phyloP scores from a whole-genome alignment of 2,888 invertebrate species.

The Pollenia amentaria region DNA sequence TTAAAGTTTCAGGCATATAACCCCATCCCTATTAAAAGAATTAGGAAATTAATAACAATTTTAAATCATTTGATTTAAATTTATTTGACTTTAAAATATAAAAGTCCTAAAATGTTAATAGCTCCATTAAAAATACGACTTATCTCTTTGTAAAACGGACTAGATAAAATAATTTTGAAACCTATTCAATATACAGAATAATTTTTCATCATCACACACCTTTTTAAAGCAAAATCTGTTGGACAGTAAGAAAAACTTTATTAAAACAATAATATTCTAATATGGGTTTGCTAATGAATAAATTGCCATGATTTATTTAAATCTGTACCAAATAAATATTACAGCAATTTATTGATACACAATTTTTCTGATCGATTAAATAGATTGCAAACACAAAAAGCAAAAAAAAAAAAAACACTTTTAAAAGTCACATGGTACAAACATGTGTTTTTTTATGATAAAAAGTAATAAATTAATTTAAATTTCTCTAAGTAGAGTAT shows the following conservation, averaged over 20 bases:
- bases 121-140: no score
- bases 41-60: no score
- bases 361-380: constrained; percentile 6
- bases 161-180: no score
- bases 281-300: constrained; percentile 42
- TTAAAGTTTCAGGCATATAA: no score
- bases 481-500: constrained; percentile 46
- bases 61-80: no score
- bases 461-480: constrained; percentile 67
- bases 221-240: not conserved
- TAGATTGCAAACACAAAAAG: constrained; percentile 26
- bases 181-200: no score
- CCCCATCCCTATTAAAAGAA: no score
- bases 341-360: constrained; percentile 57
- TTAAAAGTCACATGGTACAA: constrained; percentile 19
- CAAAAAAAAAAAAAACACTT: not conserved
- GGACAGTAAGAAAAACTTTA: not conserved
- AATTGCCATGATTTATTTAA: constrained; percentile 61
- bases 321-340: constrained; percentile 51
- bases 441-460: not conserved
- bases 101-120: no score
- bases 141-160: no score
- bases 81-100: no score
- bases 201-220: not conserved
- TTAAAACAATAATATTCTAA: constrained; percentile 10